phyloP scores from a whole-genome alignment of 2,113 vertebrate species.

The Gobius niger region DNA sequence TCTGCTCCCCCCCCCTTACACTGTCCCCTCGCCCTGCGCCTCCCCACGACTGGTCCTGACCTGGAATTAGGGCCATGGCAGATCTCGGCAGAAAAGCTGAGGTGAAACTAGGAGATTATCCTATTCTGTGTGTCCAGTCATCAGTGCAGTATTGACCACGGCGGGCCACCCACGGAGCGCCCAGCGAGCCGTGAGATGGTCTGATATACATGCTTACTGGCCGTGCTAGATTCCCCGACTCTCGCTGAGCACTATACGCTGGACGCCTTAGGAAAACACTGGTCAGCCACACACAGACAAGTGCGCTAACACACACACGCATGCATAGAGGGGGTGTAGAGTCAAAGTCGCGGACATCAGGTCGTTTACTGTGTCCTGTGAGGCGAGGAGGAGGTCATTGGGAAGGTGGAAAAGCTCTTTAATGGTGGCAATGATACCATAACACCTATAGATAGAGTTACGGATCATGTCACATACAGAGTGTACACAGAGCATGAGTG shows the following conservation, averaged over 20 bases:
- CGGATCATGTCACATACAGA: slow-evolving; percentile 66
- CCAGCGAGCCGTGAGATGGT: slow-evolving; percentile 80
- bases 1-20: slow-evolving; percentile 18
- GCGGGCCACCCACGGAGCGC: slow-evolving; percentile 78
- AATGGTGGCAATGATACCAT: slow-evolving; percentile 74
- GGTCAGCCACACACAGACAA: slow-evolving; percentile 32
- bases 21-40: slow-evolving; percentile 39
- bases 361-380: slow-evolving; percentile 70
- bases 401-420: slow-evolving; percentile 73
- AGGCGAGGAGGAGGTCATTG: slow-evolving; percentile 68
- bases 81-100: slow-evolving; percentile 41
- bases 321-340: slow-evolving; percentile 30
- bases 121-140: slow-evolving; percentile 75
- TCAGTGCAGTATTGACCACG: slow-evolving; percentile 74
- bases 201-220: slow-evolving; percentile 80
- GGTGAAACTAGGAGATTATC: slow-evolving; percentile 78
- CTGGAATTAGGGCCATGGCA: slow-evolving; percentile 65
- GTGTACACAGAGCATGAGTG: slow-evolving; percentile 35
- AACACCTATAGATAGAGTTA: slow-evolving; percentile 73
- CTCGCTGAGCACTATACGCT: slow-evolving; percentile 55
- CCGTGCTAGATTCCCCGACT: slow-evolving; percentile 76
- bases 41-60: slow-evolving; percentile 63
- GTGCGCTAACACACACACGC: slow-evolving; percentile 11
- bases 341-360: slow-evolving; percentile 62
- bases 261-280: slow-evolving; percentile 53